These are phyloP conservation scores for Pionites leucogaster DNA, from an alignment of 2,113 vertebrate species.

Conservation along the genomic window DNA sequence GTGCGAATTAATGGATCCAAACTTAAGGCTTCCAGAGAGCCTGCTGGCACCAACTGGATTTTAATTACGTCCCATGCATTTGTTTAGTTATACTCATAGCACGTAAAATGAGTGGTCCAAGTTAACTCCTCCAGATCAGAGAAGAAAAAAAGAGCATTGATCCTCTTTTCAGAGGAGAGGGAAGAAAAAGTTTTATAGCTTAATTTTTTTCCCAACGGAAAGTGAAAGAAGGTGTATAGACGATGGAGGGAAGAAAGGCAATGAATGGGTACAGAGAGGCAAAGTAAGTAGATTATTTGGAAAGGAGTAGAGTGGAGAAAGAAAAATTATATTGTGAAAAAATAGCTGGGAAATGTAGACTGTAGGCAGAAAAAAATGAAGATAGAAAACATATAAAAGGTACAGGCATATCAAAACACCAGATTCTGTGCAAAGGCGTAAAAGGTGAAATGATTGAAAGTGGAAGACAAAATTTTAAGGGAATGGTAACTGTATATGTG, in stretches of 20 bases:
- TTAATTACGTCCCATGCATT: background rate
- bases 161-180: background rate
- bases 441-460: background rate
- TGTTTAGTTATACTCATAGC: slow-evolving; percentile 8
- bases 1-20: slow-evolving; percentile 21
- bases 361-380: background rate
- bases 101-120: background rate
- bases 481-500: background rate
- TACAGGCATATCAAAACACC: background rate
- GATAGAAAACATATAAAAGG: background rate
- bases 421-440: background rate
- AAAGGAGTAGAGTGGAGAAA: background rate
- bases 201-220: background rate
- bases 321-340: background rate
- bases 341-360: background rate
- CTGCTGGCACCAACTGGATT: slow-evolving; percentile 43
- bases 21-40: background rate
- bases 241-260: background rate
- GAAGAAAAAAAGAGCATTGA: background rate
- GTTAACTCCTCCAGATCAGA: background rate
- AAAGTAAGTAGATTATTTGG: background rate
- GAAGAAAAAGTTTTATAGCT: background rate
- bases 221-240: background rate
- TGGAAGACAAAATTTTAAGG: background rate
- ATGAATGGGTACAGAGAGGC: background rate